Evolutionary conservation across 2,797 vertebrate genomes (phyloP), one percentile per base, ranked within the genome.

Genomic region (Sebastiscus albofasciatus): DNA sequence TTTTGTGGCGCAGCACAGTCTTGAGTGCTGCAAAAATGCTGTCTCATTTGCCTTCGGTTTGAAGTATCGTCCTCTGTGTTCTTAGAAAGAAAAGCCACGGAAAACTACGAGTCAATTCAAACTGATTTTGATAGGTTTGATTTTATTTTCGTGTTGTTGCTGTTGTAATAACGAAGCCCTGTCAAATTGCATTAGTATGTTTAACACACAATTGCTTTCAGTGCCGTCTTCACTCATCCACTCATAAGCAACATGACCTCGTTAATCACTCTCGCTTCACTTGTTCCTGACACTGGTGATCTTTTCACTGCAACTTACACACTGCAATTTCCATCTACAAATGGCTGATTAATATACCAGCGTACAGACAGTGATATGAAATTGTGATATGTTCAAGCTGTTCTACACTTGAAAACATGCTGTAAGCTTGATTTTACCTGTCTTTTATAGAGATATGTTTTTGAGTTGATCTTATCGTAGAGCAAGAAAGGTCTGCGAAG

Each of bases 261-360:
- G 59, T 90, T 90, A 90, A 82, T 86, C 84, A 81, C 71, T 66
- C 70, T 69, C 60, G 77, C 85, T 75, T 87, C 81, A 61, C 71
- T 90, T 72, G 81, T 31, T 84, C 60, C 77, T 55, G 74, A 91
- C 87, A 75, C 85, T 77, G 78, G 77, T 86, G 68, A 90, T 91
- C 75, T 87, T 90, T 89, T 86, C 22, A 75, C 75, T 77, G 46
- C 68, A 22, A 34, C 65, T 56, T 75, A 36, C 80, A 77, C 77
- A 24, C 70, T 11, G 31, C 39, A 75, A 22, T 80, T 76, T 59
- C 72, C 75, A 34, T 80, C 46, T 75, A 27, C 13, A 42, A 73
- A 82, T 36, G 61, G 26, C 31, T 79, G 65, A 82, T 52, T 81
- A 75, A 78, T 34, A 62, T 8, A 12, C 58, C 22, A 34, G 11